These are phyloP conservation scores for Orthosia cruda DNA, from an alignment of 2,888 invertebrate species.

Conservation along the genomic window DNA sequence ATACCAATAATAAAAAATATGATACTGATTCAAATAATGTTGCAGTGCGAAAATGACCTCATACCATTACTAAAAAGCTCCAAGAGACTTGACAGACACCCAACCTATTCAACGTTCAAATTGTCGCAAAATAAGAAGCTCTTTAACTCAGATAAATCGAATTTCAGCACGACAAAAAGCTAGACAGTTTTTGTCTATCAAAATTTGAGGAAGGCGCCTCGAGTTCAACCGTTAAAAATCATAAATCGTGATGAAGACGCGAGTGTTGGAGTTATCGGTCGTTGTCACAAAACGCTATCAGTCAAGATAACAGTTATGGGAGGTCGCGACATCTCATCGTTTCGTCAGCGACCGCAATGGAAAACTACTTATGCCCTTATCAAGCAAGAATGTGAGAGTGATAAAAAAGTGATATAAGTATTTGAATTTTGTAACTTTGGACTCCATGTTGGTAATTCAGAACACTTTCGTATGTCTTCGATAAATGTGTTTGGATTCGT, in stretches of 20 bases:
- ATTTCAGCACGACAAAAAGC: slow-evolving; percentile 19
- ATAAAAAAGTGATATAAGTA: slow-evolving; percentile 62
- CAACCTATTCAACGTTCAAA: no score
- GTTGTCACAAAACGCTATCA: slow-evolving; percentile 73
- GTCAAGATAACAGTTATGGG: slow-evolving; percentile 78
- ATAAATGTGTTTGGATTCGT: slow-evolving; percentile 58
- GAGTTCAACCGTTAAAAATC: slow-evolving; percentile 61
- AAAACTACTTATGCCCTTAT: slow-evolving; percentile 66
- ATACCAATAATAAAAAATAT: no score
- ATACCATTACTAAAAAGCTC: neutral
- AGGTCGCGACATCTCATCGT: slow-evolving; percentile 76
- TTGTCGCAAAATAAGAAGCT: neutral
- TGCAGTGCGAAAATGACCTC: neutral
- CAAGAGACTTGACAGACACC: neutral
- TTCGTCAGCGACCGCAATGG: slow-evolving; percentile 66
- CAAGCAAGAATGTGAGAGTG: slow-evolving; percentile 65
- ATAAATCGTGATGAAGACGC: slow-evolving; percentile 63
- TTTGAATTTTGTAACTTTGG: slow-evolving; percentile 62
- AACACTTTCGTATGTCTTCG: slow-evolving; percentile 33
- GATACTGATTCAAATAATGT: neutral
- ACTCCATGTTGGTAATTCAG: slow-evolving; percentile 46
- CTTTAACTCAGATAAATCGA: slow-evolving; percentile 26
- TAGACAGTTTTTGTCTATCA: slow-evolving; percentile 36
- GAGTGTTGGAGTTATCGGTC: slow-evolving; percentile 70
- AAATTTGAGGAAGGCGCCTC: slow-evolving; percentile 43